Base-by-base conservation (phyloP, 2,113 vertebrate genomes). In the Clinocottus analis region DNA sequence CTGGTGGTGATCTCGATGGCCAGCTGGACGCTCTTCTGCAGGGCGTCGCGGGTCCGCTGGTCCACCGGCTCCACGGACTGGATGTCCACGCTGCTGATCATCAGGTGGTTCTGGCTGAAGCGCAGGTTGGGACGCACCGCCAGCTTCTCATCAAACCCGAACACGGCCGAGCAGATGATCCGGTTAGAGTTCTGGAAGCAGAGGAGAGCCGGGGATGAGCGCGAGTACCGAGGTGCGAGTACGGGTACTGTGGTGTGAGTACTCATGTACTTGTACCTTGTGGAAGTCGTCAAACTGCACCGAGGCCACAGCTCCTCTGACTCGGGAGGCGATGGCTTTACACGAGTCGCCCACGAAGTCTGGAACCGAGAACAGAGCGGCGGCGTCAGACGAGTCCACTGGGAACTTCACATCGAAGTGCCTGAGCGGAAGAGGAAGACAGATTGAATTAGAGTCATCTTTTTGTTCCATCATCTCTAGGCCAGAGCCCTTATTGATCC, bases 1-100 rank as follows among this genome's bases (percentile, higher is more conserved):
- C 97, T 98, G 91, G 97, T 98, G 90, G 97, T 97, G 84, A 97
- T 97, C 91, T 98, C 96, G 0, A 97, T 98, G 90, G 97, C 97
- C 4, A 98, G 94, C 91, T 98, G 97, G 45, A 98, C 96, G 0
- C 96, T 98, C 90, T 96, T 96, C 92, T 97, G 96, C 76, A 97
- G 93, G 12, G 97, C 94, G 0, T 98, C 97, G 0, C 96, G 92
- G 0, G 97, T 97, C 84, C 97, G 90, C 94, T 98, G 97, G 90
- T 97, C 97, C 60, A 98, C 97, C 0, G 97, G 97, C 84, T 98
- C 97, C 90, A 96, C 96, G 0, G 97, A 97, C 87, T 98, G 97
- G 79, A 97, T 97, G 77, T 98, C 96, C 55, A 98, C 95, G 0
- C 97, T 98, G 90, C 95, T 97, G 91, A 98, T 95, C 67, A 96